Evolutionary conservation across 2,113 vertebrate genomes (phyloP).

Genomic region (Ia io): DNA sequence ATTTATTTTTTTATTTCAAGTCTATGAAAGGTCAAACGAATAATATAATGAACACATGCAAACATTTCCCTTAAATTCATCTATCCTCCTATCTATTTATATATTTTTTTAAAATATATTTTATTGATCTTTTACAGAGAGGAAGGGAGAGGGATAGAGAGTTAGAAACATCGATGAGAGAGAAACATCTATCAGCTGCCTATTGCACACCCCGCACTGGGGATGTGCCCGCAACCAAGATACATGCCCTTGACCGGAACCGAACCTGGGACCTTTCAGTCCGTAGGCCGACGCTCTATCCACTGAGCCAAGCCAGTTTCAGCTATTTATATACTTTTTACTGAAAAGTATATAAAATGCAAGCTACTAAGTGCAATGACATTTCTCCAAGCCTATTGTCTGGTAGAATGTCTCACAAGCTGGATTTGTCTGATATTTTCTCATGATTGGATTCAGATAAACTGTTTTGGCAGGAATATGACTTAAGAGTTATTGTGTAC

Average conservation of each 20-base stretch:
- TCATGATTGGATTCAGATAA: neutral
- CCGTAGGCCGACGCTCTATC: too few species aligned
- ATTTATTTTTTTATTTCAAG: constrained; percentile 27
- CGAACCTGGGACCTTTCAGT: too few species aligned
- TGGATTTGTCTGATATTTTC: neutral
- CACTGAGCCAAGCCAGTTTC: too few species aligned
- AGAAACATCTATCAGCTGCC: too few species aligned
- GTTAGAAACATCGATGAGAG: too few species aligned
- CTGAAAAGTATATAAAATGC: neutral
- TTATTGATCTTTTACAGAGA: too few species aligned
- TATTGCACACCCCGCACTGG: too few species aligned
- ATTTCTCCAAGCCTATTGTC: neutral
- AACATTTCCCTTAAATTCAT: neutral
- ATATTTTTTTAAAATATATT: too few species aligned
- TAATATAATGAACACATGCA: neutral
- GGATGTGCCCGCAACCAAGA: too few species aligned
- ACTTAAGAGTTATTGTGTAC: neutral
- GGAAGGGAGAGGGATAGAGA: too few species aligned
- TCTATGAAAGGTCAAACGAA: neutral
- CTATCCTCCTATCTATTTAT: neutral
- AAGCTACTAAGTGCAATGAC: neutral
- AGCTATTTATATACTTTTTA: neutral
- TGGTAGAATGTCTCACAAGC: neutral
- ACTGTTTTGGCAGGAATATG: neutral
- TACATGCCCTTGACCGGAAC: too few species aligned